These are phyloP conservation scores for Eublepharis macularius DNA, from an alignment of 2,113 vertebrate genomes.

Conservation along the genomic window DNA sequence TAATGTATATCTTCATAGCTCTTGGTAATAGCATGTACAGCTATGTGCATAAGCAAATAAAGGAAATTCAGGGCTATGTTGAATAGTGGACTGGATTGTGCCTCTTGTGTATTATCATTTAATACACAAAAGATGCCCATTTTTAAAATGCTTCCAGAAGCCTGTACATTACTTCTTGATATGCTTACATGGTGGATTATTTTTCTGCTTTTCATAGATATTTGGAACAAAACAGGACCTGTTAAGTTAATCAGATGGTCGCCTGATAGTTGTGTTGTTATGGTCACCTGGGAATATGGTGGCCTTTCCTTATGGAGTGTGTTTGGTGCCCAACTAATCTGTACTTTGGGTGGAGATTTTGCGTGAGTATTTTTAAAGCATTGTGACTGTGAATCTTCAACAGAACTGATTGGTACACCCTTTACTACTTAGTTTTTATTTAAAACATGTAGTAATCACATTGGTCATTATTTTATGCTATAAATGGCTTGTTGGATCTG, in stretches of 20 bases:
- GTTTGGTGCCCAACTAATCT: conserved; percentile 97
- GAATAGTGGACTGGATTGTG: background rate
- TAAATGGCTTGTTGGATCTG: too few species aligned
- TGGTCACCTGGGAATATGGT: conserved; percentile 95
- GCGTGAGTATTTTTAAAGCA: conserved; percentile 80
- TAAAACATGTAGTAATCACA: background rate
- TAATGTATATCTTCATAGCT: too few species aligned
- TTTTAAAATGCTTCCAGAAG: background rate
- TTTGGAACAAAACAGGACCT: conserved; percentile 96
- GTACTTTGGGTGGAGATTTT: conserved; percentile 97
- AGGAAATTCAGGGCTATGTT: background rate
- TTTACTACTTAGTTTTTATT: background rate
- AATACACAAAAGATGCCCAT: background rate
- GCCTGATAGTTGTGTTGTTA: conserved; percentile 93
- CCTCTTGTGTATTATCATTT: background rate
- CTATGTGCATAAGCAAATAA: too few species aligned
- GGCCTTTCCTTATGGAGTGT: conserved; percentile 98
- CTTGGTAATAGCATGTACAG: too few species aligned
- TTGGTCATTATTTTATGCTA: too few species aligned
- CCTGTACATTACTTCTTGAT: background rate
- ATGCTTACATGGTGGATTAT: background rate
- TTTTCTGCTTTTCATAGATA: conserved; percentile 77
- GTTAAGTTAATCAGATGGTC: conserved; percentile 95
- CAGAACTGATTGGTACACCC: background rate
- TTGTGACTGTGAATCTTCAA: background rate